Conservation (phyloP, 2,888 invertebrate species). For the Synergus umbraculus region DNA sequence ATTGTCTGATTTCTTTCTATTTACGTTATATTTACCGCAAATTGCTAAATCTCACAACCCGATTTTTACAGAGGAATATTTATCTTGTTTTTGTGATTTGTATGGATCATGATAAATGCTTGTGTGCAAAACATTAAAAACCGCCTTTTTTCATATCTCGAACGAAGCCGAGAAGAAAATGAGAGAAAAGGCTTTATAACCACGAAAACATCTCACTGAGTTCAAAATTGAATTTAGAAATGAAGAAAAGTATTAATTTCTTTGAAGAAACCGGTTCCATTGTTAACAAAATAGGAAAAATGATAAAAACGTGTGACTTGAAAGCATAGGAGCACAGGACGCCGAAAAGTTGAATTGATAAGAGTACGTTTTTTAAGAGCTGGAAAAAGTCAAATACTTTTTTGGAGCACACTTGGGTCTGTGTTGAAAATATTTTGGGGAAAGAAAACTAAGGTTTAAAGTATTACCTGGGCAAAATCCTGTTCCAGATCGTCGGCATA, state of each 20-base stretch:
- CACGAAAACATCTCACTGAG: not conserved
- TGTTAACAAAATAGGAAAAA: not conserved
- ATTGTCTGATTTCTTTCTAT: not conserved
- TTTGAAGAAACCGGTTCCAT: not conserved
- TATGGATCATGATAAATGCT: no score
- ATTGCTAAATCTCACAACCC: not conserved
- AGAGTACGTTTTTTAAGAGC: not conserved
- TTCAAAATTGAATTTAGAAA: not conserved
- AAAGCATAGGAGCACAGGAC: slow-evolving; percentile 7
- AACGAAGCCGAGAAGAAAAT: not conserved
- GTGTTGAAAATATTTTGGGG: not conserved
- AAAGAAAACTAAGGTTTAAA: slow-evolving; percentile 17
- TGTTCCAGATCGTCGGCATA: slow-evolving; percentile 98
- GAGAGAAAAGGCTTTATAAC: not conserved
- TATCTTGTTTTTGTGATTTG: not conserved
- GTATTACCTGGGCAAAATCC: slow-evolving; percentile 89
- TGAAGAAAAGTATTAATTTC: not conserved
- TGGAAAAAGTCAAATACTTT: not conserved
- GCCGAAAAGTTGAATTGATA: not conserved
- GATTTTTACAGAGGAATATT: not conserved
- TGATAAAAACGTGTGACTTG: slow-evolving; percentile 1
- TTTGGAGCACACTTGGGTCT: not conserved
- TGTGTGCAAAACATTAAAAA: not conserved
- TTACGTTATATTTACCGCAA: not conserved
- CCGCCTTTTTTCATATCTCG: not conserved